These are phyloP conservation scores for Brachirus orientalis DNA, from an alignment of 2,113 vertebrate genomes.

Conservation along the genomic window DNA sequence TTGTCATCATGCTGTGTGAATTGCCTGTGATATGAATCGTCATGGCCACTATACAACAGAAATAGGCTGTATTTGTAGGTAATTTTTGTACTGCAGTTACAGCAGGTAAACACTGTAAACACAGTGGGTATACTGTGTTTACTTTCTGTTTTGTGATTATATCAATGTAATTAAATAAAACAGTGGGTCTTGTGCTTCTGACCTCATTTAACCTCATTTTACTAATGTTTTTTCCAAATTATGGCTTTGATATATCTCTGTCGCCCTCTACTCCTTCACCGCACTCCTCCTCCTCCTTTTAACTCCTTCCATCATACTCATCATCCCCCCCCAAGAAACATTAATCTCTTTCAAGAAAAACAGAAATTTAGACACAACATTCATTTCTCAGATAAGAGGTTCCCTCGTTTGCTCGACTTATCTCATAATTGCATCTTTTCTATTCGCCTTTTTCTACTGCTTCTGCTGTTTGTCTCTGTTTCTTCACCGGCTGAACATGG, in stretches of 20 bases:
- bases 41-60: no score
- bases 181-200: no score
- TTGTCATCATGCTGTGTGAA: background rate
- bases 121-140: no score
- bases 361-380: background rate
- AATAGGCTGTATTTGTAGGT: no score
- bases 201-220: no score
- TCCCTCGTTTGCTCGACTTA: slow-evolving; percentile 14
- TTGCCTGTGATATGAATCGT: no score
- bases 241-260: background rate
- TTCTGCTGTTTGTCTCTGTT: background rate
- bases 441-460: background rate
- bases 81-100: no score
- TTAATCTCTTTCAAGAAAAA: background rate
- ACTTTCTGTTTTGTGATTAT: no score
- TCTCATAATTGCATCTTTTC: slow-evolving; percentile 19
- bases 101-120: no score
- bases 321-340: background rate
- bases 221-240: no score
- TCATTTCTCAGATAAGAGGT: slow-evolving; percentile 5
- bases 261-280: background rate
- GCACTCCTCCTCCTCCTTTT: background rate
- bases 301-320: background rate
- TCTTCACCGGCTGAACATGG: background rate
- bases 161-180: no score